Conservation (phyloP, 2,888 invertebrate species). For the Uropetala carovei region DNA sequence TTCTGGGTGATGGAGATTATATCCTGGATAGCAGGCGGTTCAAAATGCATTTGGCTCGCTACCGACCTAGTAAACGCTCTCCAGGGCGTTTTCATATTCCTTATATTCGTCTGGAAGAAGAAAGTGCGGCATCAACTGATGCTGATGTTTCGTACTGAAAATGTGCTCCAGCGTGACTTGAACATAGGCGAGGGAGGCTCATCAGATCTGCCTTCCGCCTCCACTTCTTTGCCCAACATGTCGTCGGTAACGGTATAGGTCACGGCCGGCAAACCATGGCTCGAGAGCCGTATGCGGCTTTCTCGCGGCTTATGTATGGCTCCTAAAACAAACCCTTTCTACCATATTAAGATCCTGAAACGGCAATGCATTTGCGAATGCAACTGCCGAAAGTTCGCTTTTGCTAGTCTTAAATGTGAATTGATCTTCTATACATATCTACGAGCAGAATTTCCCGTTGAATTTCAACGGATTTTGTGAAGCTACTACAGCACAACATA, state of each 20-base stretch:
- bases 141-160: not conserved
- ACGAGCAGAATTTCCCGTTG: too few relatives aligned
- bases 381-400: not conserved
- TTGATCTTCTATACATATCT: too few relatives aligned
- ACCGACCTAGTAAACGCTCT: slow-evolving; percentile 76
- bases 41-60: not conserved
- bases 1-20: slow-evolving; percentile 20
- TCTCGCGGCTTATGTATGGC: not conserved
- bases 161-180: too few relatives aligned
- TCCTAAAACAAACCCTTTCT: not conserved
- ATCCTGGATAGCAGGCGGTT: slow-evolving; percentile 30
- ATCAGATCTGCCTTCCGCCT: not conserved
- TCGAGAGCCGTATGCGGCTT: not conserved
- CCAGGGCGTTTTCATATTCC: slow-evolving; percentile 80
- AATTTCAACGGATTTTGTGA: too few relatives aligned
- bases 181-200: not conserved
- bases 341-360: not conserved
- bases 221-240: not conserved
- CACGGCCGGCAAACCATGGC: not conserved
- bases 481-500: too few relatives aligned
- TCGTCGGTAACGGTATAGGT: not conserved
- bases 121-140: slow-evolving; percentile 76
- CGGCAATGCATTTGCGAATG: not conserved
- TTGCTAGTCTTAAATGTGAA: too few relatives aligned
- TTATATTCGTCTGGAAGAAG: slow-evolving; percentile 81